Percentiles rank a stretch among this genome's conserved stretches.
phyloP scores from a whole-genome alignment of 2,113 vertebrate species.

The Sporophila hypoxantha region DNA sequence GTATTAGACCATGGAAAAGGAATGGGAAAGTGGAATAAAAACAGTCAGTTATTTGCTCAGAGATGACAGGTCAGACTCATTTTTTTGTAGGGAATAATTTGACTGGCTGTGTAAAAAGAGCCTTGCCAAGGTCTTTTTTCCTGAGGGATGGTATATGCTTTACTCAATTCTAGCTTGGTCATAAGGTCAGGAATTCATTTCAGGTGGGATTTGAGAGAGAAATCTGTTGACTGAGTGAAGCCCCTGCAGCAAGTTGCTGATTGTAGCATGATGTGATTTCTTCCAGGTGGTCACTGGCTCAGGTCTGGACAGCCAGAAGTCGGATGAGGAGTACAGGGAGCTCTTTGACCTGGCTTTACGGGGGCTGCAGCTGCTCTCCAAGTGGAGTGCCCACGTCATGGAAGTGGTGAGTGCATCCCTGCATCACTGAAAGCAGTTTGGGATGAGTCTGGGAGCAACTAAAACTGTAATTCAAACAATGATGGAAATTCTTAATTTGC shows the following conservation, averaged over 20 bases:
- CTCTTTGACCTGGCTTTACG: constrained; percentile 92
- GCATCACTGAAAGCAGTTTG: constrained; percentile 13
- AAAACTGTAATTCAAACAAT: background rate
- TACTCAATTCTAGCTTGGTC: background rate
- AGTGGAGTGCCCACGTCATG: constrained; percentile 99
- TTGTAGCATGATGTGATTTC: background rate
- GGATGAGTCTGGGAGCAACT: background rate
- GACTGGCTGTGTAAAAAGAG: background rate
- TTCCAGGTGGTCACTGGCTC: constrained; percentile 93
- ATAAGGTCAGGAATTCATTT: background rate
- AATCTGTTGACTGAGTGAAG: background rate
- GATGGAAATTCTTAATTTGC: background rate
- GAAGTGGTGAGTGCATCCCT: constrained; percentile 83
- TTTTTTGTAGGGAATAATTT: background rate
- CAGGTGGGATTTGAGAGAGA: background rate
- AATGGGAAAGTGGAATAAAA: background rate
- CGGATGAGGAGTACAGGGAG: constrained; percentile 94
- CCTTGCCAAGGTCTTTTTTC: background rate
- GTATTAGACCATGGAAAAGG: background rate
- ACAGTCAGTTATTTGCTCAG: background rate
- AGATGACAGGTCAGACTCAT: background rate
- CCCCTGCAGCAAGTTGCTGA: background rate
- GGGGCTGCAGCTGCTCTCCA: constrained; percentile 94
- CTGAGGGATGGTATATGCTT: background rate
- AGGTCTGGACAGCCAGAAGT: constrained; percentile 97